phyloP scores from a whole-genome alignment of 2,113 vertebrate species.

The Lontra canadensis region DNA sequence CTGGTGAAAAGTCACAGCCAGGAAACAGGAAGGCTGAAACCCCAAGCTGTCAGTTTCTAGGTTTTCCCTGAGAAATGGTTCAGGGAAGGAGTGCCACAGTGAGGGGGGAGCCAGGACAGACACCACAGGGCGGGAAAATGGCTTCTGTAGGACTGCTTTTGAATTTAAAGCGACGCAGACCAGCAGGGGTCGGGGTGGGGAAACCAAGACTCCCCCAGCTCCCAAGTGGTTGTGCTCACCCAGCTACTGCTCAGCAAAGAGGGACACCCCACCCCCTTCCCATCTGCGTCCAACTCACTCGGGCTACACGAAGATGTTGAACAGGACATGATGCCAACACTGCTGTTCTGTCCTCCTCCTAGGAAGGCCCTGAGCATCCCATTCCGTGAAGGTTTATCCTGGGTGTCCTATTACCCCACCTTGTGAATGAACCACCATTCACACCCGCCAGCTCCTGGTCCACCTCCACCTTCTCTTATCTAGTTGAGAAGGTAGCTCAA shows the following conservation, averaged over 20 bases:
- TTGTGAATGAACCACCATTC: background rate
- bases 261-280: background rate
- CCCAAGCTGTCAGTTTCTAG: background rate
- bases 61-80: background rate
- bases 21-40: background rate
- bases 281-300: accelerated
- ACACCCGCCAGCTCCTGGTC: no score
- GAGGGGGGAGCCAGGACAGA: background rate
- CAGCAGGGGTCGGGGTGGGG: accelerated
- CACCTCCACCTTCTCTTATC: no score
- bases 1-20: background rate
- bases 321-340: accelerated
- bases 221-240: no score
- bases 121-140: background rate
- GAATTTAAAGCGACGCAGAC: background rate
- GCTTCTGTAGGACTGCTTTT: background rate
- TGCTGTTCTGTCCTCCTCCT: background rate
- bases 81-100: background rate
- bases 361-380: background rate
- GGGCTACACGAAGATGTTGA: background rate
- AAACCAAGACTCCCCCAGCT: background rate
- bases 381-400: background rate
- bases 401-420: background rate
- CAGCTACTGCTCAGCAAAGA: background rate
- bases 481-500: no score